Conservation (phyloP, 1,140 invertebrate genomes). For the Trachymyrmex septentrionalis region DNA sequence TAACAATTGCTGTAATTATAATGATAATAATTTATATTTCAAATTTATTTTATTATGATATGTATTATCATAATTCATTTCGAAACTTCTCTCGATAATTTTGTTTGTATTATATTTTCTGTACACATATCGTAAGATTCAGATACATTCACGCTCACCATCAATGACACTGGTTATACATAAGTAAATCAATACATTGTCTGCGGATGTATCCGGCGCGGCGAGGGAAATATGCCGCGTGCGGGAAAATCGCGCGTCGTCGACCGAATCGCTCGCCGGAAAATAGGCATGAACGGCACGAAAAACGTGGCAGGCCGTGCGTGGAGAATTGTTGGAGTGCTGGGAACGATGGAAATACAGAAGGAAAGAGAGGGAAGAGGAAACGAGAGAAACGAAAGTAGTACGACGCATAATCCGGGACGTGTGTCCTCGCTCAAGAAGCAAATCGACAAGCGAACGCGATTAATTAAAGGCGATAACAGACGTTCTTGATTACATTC, state of each 20-base stretch:
- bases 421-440: constrained; percentile 57
- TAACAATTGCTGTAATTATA: neutral
- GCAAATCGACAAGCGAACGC: constrained; percentile 58
- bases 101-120: neutral
- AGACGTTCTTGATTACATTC: constrained; percentile 61
- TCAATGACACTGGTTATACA: constrained; percentile 1
- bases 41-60: neutral
- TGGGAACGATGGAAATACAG: constrained; percentile 52
- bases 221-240: constrained; percentile 57
- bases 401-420: constrained; percentile 52
- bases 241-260: constrained; percentile 71
- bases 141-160: neutral
- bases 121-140: neutral
- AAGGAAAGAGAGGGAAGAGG: constrained; percentile 38
- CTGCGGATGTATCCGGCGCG: constrained; percentile 19
- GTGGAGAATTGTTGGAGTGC: constrained; percentile 77
- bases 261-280: constrained; percentile 74
- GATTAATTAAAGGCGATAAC: constrained; percentile 69
- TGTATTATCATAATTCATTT: neutral
- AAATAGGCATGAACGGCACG: constrained; percentile 78
- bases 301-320: constrained; percentile 77
- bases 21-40: constrained; percentile 9
- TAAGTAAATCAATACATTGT: constrained; percentile 38
- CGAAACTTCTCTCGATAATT: neutral
- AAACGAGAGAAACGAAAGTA: constrained; percentile 61